Evolutionary conservation across 2,888 invertebrate species (phyloP).

Genomic region (Microchrysa polita): DNA sequence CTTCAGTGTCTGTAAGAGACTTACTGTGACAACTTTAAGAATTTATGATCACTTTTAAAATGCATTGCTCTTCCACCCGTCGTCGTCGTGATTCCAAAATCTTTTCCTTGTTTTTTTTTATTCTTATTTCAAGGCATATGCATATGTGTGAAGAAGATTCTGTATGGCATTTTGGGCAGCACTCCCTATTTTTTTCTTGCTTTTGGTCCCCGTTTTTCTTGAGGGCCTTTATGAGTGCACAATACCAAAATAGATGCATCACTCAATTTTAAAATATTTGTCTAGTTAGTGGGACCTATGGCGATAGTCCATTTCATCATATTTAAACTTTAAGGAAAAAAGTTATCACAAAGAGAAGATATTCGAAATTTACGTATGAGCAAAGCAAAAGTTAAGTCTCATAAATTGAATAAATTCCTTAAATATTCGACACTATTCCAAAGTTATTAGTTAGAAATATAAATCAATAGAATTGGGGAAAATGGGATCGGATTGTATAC

Average conservation of each 20-base stretch:
- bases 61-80: conserved; percentile 29
- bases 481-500: neutral
- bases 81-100: conserved; percentile 13
- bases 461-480: neutral
- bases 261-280: neutral
- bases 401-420: conserved; percentile 1
- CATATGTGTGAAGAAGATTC: neutral
- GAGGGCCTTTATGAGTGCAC: too few relatives aligned
- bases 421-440: neutral
- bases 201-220: neutral
- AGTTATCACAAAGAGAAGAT: neutral
- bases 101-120: neutral
- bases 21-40: conserved; percentile 14
- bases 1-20: neutral
- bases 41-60: conserved; percentile 38
- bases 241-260: neutral
- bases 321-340: neutral
- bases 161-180: neutral
- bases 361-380: neutral
- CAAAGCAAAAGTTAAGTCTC: neutral
- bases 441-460: neutral
- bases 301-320: neutral
- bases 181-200: neutral
- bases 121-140: too few relatives aligned
- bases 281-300: neutral